Evolutionary conservation across 2,113 vertebrate genomes (phyloP), one percentile per base, ranked within the genome.

Genomic region (Corythoichthys intestinalis): DNA sequence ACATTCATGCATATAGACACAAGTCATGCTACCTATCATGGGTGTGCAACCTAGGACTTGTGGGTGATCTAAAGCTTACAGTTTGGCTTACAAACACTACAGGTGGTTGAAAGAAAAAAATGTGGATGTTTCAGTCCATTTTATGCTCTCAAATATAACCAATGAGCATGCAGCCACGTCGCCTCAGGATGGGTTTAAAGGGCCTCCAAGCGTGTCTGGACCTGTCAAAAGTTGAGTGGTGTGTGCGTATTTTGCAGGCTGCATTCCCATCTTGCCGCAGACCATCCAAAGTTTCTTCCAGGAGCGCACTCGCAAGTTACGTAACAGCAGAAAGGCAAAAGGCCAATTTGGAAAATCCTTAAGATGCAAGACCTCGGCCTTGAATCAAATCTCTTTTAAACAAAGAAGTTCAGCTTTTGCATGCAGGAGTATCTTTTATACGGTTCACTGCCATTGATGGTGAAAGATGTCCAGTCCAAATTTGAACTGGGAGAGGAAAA

Each of bases 131-230:
- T 28, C 20, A 28, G 20, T 44, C 41, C 41, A 44, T 44, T 5
- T 44, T 2, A 44, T 44, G 41, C 41, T 44, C 41, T 44, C 4
- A 44, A 44, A 44, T 5, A 8, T 7, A 44, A 7, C 41, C 3
- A 44, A 17, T 0, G 50, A 35, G 13, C 37, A 37, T 71, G 54
- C 69, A 67, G 65, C 78, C 59, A 1, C 20, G 72, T 83, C 62
- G 74, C 85, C 81, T 71, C 48, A 3, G 78, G 81, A 46, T 50
- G 17, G 1, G 4, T 74, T 76, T 68, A 73, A 69, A 65, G 50
- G 50, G 65, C 44, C 10, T 71, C 61, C 6, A 0, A 68, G 63
- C 87, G 79, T 77, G 87, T 84, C 73, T 68, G 75, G 74, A 82
- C 83, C 77, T 74, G 82, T 78, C 71, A 48, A 28, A 48, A 71